phyloP scores from a whole-genome alignment of 2,113 vertebrate genomes.

The Sterrhoptilus dennistouni region DNA sequence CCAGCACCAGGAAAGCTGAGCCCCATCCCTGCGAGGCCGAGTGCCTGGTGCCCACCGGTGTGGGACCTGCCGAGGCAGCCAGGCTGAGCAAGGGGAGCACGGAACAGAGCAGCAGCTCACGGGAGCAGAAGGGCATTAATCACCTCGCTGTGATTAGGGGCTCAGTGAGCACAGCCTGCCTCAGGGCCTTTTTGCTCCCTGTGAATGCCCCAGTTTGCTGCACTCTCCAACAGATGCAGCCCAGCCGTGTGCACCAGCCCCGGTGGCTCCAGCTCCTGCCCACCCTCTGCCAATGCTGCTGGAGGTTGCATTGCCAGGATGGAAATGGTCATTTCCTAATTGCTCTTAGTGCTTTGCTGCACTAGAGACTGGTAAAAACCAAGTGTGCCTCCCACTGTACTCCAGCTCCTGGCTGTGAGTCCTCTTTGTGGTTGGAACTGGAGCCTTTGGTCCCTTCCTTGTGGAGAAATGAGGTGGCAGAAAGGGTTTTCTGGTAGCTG shows the following conservation, averaged over 20 bases:
- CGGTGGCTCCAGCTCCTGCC: background rate
- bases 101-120: background rate
- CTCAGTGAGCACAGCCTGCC: conserved; percentile 52
- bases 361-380: background rate
- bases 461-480: background rate
- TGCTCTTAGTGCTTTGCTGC: background rate
- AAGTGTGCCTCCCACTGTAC: background rate
- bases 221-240: background rate
- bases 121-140: conserved; percentile 66
- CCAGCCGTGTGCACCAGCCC: background rate
- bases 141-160: conserved; percentile 32
- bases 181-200: conserved; percentile 50
- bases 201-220: background rate
- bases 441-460: background rate
- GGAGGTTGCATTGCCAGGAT: background rate
- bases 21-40: rapidly evolving
- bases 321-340: background rate
- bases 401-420: background rate
- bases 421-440: background rate
- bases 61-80: conserved; percentile 13
- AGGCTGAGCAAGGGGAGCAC: background rate
- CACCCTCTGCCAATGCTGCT: background rate
- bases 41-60: background rate
- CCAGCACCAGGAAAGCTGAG: rapidly evolving
- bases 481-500: background rate